Percentiles rank a stretch among this genome's conserved stretches.
These are phyloP conservation scores for Chrysolina haemoptera DNA, from an alignment of 2,888 invertebrate genomes.

Conservation along the genomic window DNA sequence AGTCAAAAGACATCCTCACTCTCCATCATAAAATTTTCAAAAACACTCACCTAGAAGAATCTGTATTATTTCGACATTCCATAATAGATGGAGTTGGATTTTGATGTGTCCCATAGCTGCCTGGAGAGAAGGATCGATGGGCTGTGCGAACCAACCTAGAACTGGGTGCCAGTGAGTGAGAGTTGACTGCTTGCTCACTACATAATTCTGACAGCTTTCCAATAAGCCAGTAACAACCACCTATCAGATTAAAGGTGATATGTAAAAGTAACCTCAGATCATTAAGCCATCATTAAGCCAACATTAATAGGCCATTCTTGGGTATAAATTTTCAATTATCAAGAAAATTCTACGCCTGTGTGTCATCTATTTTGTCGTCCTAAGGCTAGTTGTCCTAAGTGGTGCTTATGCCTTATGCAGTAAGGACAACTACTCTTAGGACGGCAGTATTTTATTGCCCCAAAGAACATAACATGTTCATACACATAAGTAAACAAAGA, in stretches of 20 bases:
- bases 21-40: neutral
- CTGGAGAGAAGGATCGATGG: constrained; percentile 73
- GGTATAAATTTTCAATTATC: neutral
- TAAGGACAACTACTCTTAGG: too few species aligned
- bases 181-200: constrained; percentile 91
- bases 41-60: constrained; percentile 72
- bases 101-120: constrained; percentile 74
- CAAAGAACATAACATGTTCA: too few species aligned
- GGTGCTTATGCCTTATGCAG: too few species aligned
- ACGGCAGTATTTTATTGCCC: too few species aligned
- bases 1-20: too few species aligned
- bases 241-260: constrained; percentile 70
- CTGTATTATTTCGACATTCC: constrained; percentile 73
- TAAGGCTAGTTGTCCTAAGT: too few species aligned
- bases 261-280: neutral
- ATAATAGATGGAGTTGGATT: constrained; percentile 72
- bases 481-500: too few species aligned
- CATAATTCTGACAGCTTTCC: constrained; percentile 92
- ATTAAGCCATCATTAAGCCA: neutral
- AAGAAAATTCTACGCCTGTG: neutral
- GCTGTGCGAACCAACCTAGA: constrained; percentile 91
- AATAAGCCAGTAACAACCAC: constrained; percentile 88
- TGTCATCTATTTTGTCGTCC: too few species aligned
- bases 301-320: neutral
- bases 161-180: constrained; percentile 98